A percentile compares a stretch with the other conserved stretches of the same genome.
Conservation (phyloP, 2,113 vertebrate species). For the Corynorhinus townsendii region DNA sequence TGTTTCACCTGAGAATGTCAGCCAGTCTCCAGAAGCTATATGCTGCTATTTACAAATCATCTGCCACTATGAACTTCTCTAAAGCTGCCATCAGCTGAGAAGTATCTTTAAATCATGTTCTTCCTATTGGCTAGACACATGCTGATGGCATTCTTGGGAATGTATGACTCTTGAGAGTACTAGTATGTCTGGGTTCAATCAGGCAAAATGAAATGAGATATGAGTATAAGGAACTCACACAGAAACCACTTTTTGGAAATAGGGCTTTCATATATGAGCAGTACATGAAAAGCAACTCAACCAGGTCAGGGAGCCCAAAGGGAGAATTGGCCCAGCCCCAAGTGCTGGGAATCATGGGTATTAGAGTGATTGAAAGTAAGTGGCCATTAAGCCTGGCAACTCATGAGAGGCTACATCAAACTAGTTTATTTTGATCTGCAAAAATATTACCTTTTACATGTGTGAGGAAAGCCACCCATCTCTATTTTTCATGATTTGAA, state of each 20-base stretch:
- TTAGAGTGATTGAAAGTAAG: neutral
- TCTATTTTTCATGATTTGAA: neutral
- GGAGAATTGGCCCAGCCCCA: accelerated
- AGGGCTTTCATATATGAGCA: neutral
- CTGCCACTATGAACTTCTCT: neutral
- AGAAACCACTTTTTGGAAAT: neutral
- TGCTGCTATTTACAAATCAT: neutral
- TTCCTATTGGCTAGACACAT: neutral
- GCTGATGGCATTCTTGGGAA: neutral
- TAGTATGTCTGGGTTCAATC: neutral
- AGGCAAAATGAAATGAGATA: neutral
- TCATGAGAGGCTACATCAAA: neutral
- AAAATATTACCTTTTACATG: neutral
- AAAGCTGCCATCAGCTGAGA: neutral
- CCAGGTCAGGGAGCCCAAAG: neutral
- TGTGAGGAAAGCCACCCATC: neutral
- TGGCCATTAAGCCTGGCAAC: neutral
- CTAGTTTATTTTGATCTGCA: neutral
- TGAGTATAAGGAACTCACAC: neutral
- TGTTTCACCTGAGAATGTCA: neutral
- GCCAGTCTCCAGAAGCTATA: neutral
- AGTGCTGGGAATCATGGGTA: neutral
- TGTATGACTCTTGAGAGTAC: neutral
- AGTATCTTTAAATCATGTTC: neutral
- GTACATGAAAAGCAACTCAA: neutral